phyloP scores from a whole-genome alignment of 2,113 vertebrate species.

The Tylochromis polylepis region DNA sequence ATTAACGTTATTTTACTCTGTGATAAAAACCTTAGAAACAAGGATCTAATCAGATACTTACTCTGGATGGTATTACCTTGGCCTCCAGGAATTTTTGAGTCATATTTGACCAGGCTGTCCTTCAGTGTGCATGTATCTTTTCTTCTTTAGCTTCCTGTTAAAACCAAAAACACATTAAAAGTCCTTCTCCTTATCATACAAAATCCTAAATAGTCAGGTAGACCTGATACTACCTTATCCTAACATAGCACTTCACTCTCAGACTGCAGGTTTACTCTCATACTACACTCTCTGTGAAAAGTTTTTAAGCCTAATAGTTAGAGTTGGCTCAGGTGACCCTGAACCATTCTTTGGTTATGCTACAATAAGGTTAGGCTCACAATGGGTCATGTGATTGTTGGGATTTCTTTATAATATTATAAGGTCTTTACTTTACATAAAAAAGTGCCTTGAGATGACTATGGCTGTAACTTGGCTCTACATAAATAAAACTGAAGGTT shows the following conservation, averaged over 20 bases:
- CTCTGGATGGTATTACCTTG: no score
- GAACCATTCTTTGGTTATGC: rapidly evolving
- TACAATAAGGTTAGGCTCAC: background rate
- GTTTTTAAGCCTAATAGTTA: background rate
- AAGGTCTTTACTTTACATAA: background rate
- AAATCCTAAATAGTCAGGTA: background rate
- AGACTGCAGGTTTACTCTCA: background rate
- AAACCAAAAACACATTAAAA: rapidly evolving
- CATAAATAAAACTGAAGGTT: background rate
- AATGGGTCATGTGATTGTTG: background rate
- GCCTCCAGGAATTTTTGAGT: no score
- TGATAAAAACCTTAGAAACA: no score
- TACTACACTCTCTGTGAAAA: rapidly evolving
- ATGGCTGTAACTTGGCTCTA: background rate
- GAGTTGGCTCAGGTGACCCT: background rate
- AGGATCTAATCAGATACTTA: no score
- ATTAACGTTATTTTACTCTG: no score
- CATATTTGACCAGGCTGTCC: no score
- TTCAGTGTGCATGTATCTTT: background rate
- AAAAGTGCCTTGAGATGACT: background rate
- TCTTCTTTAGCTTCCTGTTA: background rate
- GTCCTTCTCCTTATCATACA: background rate
- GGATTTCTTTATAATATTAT: background rate
- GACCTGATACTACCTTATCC: background rate
- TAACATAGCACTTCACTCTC: background rate